Percentiles rank a stretch among this genome's conserved stretches.
Evolutionary conservation across 92 coral and sea anemone species (phyloP).

Genomic region (Porites cylindrica): DNA sequence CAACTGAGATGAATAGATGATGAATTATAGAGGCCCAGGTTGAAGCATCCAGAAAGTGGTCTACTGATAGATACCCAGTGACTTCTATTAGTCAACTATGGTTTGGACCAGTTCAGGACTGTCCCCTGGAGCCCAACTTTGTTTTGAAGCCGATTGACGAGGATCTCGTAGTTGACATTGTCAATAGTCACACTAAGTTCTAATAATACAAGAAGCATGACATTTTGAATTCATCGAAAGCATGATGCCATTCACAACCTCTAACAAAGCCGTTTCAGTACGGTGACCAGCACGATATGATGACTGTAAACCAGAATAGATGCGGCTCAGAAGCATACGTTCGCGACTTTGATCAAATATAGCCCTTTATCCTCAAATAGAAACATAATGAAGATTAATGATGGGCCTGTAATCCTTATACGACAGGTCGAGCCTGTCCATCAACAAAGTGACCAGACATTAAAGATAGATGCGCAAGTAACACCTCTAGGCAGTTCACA

Average conservation of each 20-base stretch:
- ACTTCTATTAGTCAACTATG: too few relatives aligned
- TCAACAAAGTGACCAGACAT: too few relatives aligned
- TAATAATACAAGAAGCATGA: conserved; percentile 7
- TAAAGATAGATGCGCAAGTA: too few relatives aligned
- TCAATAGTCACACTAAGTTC: background rate
- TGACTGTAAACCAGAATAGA: conserved; percentile 3
- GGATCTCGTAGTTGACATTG: background rate
- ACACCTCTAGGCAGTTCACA: too few relatives aligned
- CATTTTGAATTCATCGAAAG: conserved; percentile 1
- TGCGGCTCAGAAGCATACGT: background rate
- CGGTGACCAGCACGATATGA: conserved; percentile 6
- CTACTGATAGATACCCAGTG: too few relatives aligned
- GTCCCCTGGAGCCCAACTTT: background rate
- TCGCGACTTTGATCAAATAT: background rate
- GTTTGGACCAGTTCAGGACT: background rate
- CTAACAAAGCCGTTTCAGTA: conserved; percentile 4
- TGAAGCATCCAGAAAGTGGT: too few relatives aligned
- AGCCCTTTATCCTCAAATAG: too few relatives aligned
- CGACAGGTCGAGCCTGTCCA: too few relatives aligned
- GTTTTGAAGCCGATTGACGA: background rate
- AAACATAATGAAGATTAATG: too few relatives aligned
- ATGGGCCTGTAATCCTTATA: too few relatives aligned
- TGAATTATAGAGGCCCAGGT: too few relatives aligned
- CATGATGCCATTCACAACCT: conserved; percentile 5
- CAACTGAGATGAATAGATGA: too few relatives aligned